Evolutionary conservation across 2,888 invertebrate genomes (phyloP), one percentile per base, ranked within the genome.

Genomic region (Drosophila buzzatii): DNA sequence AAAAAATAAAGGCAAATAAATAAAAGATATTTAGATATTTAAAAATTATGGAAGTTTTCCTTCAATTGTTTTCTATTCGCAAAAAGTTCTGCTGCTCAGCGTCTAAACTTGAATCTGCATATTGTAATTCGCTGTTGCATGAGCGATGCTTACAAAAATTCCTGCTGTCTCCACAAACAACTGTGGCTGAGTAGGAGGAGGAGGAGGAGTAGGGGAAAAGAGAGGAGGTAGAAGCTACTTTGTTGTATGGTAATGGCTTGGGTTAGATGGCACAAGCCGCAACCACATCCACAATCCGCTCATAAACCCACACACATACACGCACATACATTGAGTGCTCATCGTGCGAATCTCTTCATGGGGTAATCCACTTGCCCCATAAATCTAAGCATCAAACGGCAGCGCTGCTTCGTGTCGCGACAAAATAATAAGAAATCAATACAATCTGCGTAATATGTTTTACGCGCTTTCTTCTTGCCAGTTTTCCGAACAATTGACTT

Each of bases 401-500:
- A 18, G 60, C 42, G 65, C 27, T 12, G 67, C 67, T 55, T 41
- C 67, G 68, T 35, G 68, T 56, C 72, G 74, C 68, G 73, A 89
- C 75, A 79, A 84, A 89, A 85, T 85, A 85, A 85, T 85, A 84
- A 85, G 85, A 85, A 85, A 85, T 85, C 85, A 85, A 85, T 85
- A 85, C 85, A 85, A 85, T 86, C 85, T 89, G 87, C 89, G 85
- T 89, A 85, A 85, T 85, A 85, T 85, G 86, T 79, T 85, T 85
- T 85, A 85, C 89, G 85, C 89, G 71, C 70, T 71, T 79, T 75
- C 65, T 70, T 60, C 70, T 86, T 79, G 78, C 82, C 84, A 85
- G 89, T 91, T 91, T 92, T 91, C 91, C 91, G 84, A 89, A 89
- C 91, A 92, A 92, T 92, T 91, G 90, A 91, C 86, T 91, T 91